Conservation (phyloP, 2,113 vertebrate genomes). For the Phocoena phocoena region DNA sequence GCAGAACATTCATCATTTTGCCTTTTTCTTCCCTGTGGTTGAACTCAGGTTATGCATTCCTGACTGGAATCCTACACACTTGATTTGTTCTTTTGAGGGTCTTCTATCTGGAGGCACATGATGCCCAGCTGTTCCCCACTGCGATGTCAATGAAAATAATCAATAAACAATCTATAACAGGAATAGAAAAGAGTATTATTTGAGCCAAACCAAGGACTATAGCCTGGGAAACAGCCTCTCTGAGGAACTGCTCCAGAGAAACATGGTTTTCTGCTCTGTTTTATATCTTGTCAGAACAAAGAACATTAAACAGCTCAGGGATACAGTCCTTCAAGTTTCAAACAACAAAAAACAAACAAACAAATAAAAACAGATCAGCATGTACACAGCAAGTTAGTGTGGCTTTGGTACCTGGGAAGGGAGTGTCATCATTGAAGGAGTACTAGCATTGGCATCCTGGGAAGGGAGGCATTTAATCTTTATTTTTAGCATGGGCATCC, state of each 20-base stretch:
- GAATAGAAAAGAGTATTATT: background rate
- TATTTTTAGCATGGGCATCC: background rate
- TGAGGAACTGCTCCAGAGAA: background rate
- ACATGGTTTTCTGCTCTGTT: background rate
- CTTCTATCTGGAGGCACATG: background rate
- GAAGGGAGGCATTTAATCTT: background rate
- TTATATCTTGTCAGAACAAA: background rate
- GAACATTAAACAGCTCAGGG: background rate
- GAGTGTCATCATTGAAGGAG: background rate
- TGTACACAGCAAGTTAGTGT: background rate
- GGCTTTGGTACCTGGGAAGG: background rate
- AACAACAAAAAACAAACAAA: background rate
- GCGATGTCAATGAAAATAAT: background rate
- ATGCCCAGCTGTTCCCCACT: background rate
- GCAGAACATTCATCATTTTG: background rate
- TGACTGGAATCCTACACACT: fast-evolving
- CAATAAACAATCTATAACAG: background rate
- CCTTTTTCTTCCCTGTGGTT: background rate
- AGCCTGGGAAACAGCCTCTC: background rate
- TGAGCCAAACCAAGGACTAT: background rate
- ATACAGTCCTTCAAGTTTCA: background rate
- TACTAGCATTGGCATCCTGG: background rate
- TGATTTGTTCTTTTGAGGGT: background rate
- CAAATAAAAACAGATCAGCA: background rate
- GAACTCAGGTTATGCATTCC: background rate